Base-by-base conservation (phyloP, 2,888 invertebrate genomes). In the Phlogophora meticulosa region DNA sequence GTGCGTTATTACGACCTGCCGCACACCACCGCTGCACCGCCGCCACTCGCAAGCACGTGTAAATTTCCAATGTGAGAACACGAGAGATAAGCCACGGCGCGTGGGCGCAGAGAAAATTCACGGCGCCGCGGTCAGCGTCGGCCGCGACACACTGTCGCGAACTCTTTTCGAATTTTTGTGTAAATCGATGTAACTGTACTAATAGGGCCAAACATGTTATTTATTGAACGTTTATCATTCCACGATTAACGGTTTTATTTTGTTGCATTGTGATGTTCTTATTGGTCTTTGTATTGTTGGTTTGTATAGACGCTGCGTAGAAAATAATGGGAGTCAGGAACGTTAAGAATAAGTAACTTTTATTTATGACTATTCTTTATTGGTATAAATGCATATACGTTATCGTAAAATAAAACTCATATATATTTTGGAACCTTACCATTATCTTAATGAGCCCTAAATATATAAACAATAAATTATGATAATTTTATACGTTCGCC, bases 21-120 rank as follows among this genome's bases (percentile, higher is more conserved):
- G 88, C 73, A 63, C 63, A 61, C 66, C 49, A 65, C 59, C 36
- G 53, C 34, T 52, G 60, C 58, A 53, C 40, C 40, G 61, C 76
- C 62, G 66, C 89, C 91, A 89, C 91, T 93, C 88, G 89, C 92
- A 86, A 94, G 93, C 92, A 94, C 90, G 94, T 94, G 94, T 95
- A 94, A 95, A 95, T 95, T 93, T 94, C 91, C 91, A 81, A 89
- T 92, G 93, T 92, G 94, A 93, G 94, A 95, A 94, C 92, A 90
- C 78, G 88, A 86, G 83, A 92, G 94, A 94, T 94, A 95, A 93
- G 91, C 85, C 77, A 83, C 59, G 69, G 81, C 67, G 92, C 91
- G 94, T 94, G 91, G 95, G 95, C 87, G 89, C 83, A 85, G 81
- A 85, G 89, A 88, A 91, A 92, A 90, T 90, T 88, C 90, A 88